phyloP scores from a whole-genome alignment of 2,888 invertebrate species.

The Nemapogon koenigi region DNA sequence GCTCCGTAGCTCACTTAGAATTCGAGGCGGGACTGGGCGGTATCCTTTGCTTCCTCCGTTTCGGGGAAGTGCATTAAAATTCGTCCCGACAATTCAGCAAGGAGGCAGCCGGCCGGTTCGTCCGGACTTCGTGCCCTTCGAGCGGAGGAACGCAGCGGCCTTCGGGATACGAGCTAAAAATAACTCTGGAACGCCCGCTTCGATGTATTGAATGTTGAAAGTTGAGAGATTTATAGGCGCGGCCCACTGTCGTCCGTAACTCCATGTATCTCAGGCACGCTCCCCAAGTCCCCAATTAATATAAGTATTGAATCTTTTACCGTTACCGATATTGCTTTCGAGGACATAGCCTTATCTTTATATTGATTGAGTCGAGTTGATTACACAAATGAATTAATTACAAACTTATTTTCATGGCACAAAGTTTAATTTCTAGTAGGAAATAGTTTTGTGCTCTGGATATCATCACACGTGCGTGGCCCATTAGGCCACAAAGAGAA shows the following conservation, averaged over 20 bases:
- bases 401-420: not conserved
- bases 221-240: slow-evolving; percentile 41
- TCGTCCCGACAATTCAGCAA: slow-evolving; percentile 21
- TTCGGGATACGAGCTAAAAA: slow-evolving; percentile 49
- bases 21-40: slow-evolving; percentile 9
- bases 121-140: slow-evolving; percentile 32
- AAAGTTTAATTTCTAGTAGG: not conserved
- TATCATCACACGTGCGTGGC: too few relatives aligned
- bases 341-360: too few relatives aligned
- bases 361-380: too few relatives aligned
- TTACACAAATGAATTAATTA: not conserved
- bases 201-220: slow-evolving; percentile 32
- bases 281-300: too few relatives aligned
- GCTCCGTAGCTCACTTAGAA: not conserved
- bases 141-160: slow-evolving; percentile 32
- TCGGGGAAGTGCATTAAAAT: slow-evolving; percentile 41
- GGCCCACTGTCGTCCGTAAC: slow-evolving; percentile 18
- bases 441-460: too few relatives aligned
- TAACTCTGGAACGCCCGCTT: slow-evolving; percentile 36
- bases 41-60: slow-evolving; percentile 19
- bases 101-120: slow-evolving; percentile 14
- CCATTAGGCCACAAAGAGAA: slow-evolving; percentile 32
- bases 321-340: too few relatives aligned
- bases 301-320: too few relatives aligned
- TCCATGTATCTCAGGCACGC: too few relatives aligned